phyloP scores from a whole-genome alignment of 2,113 vertebrate species.

The Helogale parvula region DNA sequence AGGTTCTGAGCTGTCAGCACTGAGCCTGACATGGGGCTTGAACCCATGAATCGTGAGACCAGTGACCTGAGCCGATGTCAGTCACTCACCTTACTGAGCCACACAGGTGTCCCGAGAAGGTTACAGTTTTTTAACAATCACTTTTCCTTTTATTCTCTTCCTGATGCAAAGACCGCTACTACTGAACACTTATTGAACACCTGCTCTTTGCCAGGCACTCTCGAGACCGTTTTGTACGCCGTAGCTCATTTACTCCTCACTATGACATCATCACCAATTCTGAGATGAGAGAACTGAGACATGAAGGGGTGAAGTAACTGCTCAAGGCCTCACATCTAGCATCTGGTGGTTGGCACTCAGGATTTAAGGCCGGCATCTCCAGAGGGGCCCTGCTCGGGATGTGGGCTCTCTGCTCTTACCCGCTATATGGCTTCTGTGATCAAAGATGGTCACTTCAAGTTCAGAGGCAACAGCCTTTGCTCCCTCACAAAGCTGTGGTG shows the following conservation, averaged over 20 bases:
- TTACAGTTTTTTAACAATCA: neutral
- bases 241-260: neutral
- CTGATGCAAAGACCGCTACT: neutral
- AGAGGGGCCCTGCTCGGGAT: neutral
- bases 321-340: neutral
- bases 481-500: neutral
- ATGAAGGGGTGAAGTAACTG: neutral
- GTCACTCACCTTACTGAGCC: too few relatives aligned
- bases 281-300: neutral
- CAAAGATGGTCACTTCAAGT: neutral
- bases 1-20: too few relatives aligned
- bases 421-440: neutral
- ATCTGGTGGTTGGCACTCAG: neutral
- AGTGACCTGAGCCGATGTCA: too few relatives aligned
- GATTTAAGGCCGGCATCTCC: neutral
- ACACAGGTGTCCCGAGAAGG: neutral
- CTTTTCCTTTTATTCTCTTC: neutral
- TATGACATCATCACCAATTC: neutral
- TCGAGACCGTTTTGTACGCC: neutral
- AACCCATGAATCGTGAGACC: too few relatives aligned
- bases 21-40: too few relatives aligned
- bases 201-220: neutral
- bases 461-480: neutral
- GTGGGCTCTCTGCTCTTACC: neutral
- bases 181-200: neutral